Base-by-base conservation (phyloP, 2,888 invertebrate species). In the Drosophila pegasa region DNA sequence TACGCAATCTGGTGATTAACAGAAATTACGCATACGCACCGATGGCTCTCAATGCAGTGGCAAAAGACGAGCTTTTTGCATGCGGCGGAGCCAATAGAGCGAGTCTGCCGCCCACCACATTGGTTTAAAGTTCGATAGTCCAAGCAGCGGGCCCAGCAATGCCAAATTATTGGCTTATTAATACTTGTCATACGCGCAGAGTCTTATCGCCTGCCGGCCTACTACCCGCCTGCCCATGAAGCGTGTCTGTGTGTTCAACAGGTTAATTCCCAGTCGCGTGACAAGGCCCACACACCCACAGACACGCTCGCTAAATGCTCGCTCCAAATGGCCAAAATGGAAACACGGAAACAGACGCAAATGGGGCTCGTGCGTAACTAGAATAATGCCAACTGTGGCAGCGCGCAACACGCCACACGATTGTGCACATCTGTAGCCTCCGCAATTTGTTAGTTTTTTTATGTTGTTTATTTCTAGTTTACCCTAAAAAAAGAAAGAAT, bases 261-360 rank as follows among this genome's bases (percentile, higher is more conserved):
- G 76, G 64, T 64, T 65, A 60, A 41, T 57, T 54, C 40, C 20
- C 50, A 50, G 60, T 60, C 76, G 60, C 71, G 77, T 76, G 77
- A 76, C 60, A 71, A 37, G n/a, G 38, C 51, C 18, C 27, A 14
- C 41, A 9, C 29, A 41, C n/a, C n/a, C 41, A 43, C n/a, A n/a
- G 6, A 6, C 16, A 25, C 54, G 3, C 14, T 16, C 12, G 10
- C 20, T n/a, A 35, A 29, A 37, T 14, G n/a, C 8, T 50, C 0
- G 40, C 16, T 33, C 43, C 27, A 66, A 54, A 61, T 54, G 54
- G 40, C 38, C 27, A 18, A 37, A 54, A 27, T 56, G 41, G 4
- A 1, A 10, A 45, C n/a, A n/a, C n/a, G 16, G 38, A 66, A 40
- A 27, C 25, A 45, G 40, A 61, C 47, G 48, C 38, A 56, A 47